Conservation (phyloP, 2,113 vertebrate genomes). For the Siniperca knerii region DNA sequence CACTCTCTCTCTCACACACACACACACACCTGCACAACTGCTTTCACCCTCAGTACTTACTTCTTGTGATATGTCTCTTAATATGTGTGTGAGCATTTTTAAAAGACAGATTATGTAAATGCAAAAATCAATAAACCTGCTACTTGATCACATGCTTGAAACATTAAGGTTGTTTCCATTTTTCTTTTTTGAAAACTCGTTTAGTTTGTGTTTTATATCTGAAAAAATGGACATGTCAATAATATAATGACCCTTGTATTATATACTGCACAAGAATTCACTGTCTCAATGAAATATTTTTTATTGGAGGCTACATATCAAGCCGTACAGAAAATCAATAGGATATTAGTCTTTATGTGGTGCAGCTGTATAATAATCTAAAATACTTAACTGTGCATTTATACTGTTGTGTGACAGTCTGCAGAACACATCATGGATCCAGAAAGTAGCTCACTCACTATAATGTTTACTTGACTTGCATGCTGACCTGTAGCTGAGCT, state of each 20-base stretch:
- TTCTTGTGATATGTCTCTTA: neutral
- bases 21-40: neutral
- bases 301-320: constrained; percentile 46
- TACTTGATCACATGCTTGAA: neutral
- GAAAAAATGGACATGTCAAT: constrained; percentile 1
- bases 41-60: neutral
- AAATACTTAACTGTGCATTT: constrained; percentile 52
- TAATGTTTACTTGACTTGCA: constrained; percentile 31
- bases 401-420: constrained; percentile 11
- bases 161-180: neutral
- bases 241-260: neutral
- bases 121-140: constrained; percentile 14
- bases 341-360: constrained; percentile 45
- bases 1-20: neutral
- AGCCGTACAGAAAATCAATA: constrained; percentile 46
- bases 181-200: neutral
- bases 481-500: constrained; percentile 24
- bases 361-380: constrained; percentile 29
- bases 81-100: neutral
- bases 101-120: neutral
- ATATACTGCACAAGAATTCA: constrained; percentile 10
- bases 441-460: constrained; percentile 1
- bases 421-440: neutral
- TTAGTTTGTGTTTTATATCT: constrained; percentile 21
- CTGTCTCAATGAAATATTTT: constrained; percentile 39